These are phyloP conservation scores for Rhogogaster chlorosoma DNA, from an alignment of 2,888 invertebrate genomes.

Conservation along the genomic window DNA sequence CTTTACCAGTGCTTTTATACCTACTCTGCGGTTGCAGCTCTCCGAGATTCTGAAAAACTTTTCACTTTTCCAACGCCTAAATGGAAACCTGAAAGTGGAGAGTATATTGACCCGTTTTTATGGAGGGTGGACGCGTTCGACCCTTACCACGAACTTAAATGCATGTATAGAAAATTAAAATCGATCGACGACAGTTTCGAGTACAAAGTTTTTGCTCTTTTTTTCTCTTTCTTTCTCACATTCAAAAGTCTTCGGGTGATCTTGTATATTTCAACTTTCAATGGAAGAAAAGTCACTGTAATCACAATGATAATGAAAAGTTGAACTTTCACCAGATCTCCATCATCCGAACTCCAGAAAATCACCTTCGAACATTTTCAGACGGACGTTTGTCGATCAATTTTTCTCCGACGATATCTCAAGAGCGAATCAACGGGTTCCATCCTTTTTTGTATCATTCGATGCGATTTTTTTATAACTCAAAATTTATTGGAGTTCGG, in stretches of 20 bases:
- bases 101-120: not conserved
- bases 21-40: not conserved
- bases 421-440: not conserved
- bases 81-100: not conserved
- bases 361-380: no score
- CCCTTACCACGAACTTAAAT: not conserved
- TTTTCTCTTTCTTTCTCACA: not conserved
- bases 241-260: not conserved
- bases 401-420: not conserved
- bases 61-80: not conserved
- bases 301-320: not conserved
- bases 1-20: not conserved
- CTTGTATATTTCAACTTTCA: not conserved
- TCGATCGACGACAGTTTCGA: not conserved
- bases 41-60: not conserved
- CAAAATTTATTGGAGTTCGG: not conserved
- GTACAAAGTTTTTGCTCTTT: not conserved
- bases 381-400: no score
- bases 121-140: not conserved
- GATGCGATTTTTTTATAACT: not conserved
- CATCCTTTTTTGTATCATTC: not conserved
- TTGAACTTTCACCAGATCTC: no score
- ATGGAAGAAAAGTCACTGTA: not conserved
- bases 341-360: no score
- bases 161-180: not conserved